Base-by-base conservation (phyloP, 2,888 invertebrate genomes). In the Nymphalis polychloros region DNA sequence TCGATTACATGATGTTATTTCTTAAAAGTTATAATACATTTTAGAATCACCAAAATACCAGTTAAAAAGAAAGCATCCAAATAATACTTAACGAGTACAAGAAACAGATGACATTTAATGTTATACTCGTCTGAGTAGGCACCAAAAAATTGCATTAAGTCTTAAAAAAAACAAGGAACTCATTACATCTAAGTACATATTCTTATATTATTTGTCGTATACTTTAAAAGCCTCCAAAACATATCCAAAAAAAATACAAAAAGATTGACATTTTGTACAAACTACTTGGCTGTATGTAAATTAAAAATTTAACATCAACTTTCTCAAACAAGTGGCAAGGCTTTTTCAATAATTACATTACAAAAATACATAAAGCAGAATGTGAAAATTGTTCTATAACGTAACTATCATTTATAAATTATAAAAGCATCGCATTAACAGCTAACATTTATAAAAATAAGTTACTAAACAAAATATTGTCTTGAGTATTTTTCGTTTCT, bases 171-270 rank as follows among this genome's bases (percentile, higher is more conserved):
- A 80, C 82, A 85, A 90, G 90, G 90, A 90, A 91, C 90, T 89
- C 81, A 82, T 88, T 87, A 90, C 75, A 86, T 84, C 91, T 92
- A 92, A 92, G 90, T 92, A 92, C 91, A 86, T 89, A 88, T 84
- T 84, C 90, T 90, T 89, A 92, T 78, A 87, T 86, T 89, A 85
- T 83, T 83, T 82, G 77, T 91, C 92, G 91, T 92, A 92, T 92
- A 92, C 91, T 87, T 89, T 87, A 90, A 88, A 92, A 92, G 92
- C 92, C 92, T 92, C 92, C 89, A 88, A 92, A 88, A 88, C 83
- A 82, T 83, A 85, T 82, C 80, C 83, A 86, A 88, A 84, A 81
- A 78, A 83, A 80, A 77, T 79, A 81, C 79, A 82, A 78, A 81
- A 82, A 80, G 86, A 85, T 82, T 84, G 81, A 82, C 79, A 79